Base-by-base conservation (phyloP, 1,140 invertebrate genomes). In the Aphidius ervi region DNA sequence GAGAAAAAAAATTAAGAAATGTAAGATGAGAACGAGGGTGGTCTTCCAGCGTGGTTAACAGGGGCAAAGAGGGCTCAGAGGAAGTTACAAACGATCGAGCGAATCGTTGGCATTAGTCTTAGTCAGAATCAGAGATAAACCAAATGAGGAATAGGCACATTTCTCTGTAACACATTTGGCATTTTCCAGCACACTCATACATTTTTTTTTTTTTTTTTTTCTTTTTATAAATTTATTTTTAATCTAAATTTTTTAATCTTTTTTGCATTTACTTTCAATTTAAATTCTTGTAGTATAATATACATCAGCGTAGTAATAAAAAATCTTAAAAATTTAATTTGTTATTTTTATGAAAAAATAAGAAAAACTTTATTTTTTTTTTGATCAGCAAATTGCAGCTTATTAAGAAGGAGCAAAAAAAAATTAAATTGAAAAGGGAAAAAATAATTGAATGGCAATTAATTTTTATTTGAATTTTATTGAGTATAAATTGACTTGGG, bases 41-140 rank as follows among this genome's bases (percentile, higher is more conserved):
- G n/a, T 6, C 5, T 54, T 43, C 9, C 39, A 58, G 56, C 10
- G 40, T 20, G 23, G 53, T 37, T 42, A 20, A 20, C 57, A 62
- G 48, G 57, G 8, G 55, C 54, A 54, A 58, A 37, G 7, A 43
- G 9, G 5, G 43, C 57, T 59, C 46, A 66, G 57, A 63, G 65
- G 61, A 63, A 66, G 69, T 70, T 75, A 74, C 72, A 72, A 75
- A 74, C 67, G 74, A 73, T 73, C 68, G 63, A 63, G 47, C 62
- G 68, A 73, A 75, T 73, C 71, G 67, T 58, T 62, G 59, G 66
- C 71, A 74, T 75, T 74, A 74, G 70, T 74, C 70, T 74, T 65
- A 67, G 73, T 74, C 72, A 74, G 71, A 74, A 73, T 74, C 70
- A 71, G 70, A 75, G 72, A 75, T 74, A 73, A 75, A 67, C 65